Evolutionary conservation across 2,113 vertebrate species (phyloP).

Genomic region (Perccottus glenii): DNA sequence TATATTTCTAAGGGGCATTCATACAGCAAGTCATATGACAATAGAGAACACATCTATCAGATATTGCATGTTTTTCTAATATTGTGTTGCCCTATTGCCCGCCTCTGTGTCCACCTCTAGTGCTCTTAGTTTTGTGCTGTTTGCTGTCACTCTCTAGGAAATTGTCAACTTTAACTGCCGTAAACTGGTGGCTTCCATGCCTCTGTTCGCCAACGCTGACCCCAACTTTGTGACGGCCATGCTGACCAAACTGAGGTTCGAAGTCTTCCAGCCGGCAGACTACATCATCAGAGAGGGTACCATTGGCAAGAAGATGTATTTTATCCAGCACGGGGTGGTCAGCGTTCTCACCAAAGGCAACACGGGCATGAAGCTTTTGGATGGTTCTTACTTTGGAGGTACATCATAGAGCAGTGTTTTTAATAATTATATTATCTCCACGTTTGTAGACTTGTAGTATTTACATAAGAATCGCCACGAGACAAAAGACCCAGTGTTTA

Average conservation of each 20-base stretch:
- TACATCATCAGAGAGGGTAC: constrained; percentile 96
- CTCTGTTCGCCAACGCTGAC: constrained; percentile 94
- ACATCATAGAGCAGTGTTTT: constrained; percentile 61
- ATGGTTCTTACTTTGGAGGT: constrained; percentile 98
- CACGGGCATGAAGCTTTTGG: constrained; percentile 92
- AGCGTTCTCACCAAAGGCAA: constrained; percentile 89
- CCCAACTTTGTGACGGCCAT: constrained; percentile 98
- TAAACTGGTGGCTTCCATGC: constrained; percentile 98
- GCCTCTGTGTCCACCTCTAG: too few relatives aligned
- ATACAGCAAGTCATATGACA: too few relatives aligned
- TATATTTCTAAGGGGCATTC: too few relatives aligned
- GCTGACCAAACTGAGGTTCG: constrained; percentile 96
- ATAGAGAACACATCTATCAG: too few relatives aligned
- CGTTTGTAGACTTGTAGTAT: too few relatives aligned
- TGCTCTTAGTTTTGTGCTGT: not conserved
- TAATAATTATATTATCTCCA: rapidly evolving
- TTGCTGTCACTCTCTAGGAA: constrained; percentile 78
- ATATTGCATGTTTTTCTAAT: too few relatives aligned
- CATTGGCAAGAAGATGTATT: constrained; percentile 99
- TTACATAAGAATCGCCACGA: not conserved
- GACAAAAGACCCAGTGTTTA: too few relatives aligned
- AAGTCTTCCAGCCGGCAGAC: constrained; percentile 94
- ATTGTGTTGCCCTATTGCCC: too few relatives aligned
- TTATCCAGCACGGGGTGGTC: constrained; percentile 94
- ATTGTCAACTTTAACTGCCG: constrained; percentile 98